Conservation (phyloP, 2,888 invertebrate species). For the Lepidocyrtoides sp. region DNA sequence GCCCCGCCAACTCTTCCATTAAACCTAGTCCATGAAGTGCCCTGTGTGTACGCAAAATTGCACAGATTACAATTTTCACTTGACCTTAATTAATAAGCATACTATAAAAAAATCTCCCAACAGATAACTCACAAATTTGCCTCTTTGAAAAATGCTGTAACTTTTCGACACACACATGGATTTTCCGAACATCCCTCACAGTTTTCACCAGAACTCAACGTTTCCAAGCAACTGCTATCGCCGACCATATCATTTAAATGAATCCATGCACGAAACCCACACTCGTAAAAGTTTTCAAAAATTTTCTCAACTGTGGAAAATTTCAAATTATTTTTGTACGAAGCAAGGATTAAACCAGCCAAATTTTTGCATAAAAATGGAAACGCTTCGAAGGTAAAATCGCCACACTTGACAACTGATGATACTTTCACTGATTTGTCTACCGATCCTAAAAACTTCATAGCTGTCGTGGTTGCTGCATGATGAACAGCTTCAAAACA, state of each 20-base stretch:
- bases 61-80: too few species aligned
- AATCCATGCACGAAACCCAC: conserved; percentile 80
- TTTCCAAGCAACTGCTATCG: not conserved
- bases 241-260: conserved; percentile 50
- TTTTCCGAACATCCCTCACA: conserved; percentile 80
- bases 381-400: conserved; percentile 71
- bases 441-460: conserved; percentile 67
- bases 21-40: conserved; percentile 79
- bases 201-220: conserved; percentile 1
- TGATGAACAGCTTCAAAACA: conserved; percentile 78
- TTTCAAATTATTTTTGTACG: conserved; percentile 58
- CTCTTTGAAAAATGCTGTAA: conserved; percentile 89
- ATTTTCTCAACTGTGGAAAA: conserved; percentile 71
- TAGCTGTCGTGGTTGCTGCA: conserved; percentile 70
- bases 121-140: conserved; percentile 90
- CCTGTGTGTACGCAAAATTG: conserved; percentile 68
- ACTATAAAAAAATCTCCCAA: too few species aligned
- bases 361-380: conserved; percentile 78
- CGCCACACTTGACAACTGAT: conserved; percentile 57
- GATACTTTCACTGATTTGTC: conserved; percentile 67
- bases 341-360: conserved; percentile 75
- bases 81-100: too few species aligned
- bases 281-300: conserved; percentile 82
- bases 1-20: conserved; percentile 93
- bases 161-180: conserved; percentile 75